phyloP scores from a whole-genome alignment of 2,113 vertebrate genomes.

The Euleptes europaea region DNA sequence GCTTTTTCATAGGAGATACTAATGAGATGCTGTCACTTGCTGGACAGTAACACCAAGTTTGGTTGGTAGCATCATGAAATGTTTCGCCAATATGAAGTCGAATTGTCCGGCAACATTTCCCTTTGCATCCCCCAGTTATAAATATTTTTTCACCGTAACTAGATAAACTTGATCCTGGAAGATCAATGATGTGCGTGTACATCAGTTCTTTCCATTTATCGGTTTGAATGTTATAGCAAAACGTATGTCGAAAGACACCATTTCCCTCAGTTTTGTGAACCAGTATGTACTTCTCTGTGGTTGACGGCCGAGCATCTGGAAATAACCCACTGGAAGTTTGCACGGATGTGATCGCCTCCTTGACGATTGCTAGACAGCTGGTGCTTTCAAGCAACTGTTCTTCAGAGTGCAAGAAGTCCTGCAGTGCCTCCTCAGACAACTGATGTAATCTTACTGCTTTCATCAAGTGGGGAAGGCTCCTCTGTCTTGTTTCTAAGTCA shows the following conservation, averaged over 20 bases:
- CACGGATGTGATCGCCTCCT: conserved; percentile 79
- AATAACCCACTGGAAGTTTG: conserved; percentile 82
- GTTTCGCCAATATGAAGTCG: conserved; percentile 90
- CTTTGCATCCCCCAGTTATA: conserved; percentile 91
- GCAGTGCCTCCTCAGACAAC: conserved; percentile 78
- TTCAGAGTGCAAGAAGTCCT: conserved; percentile 78
- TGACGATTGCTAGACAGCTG: conserved; percentile 75
- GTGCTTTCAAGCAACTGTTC: conserved; percentile 73
- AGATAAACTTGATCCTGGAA: conserved; percentile 89
- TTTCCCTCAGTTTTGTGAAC: conserved; percentile 95
- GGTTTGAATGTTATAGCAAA: conserved; percentile 91
- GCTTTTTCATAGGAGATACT: conserved; percentile 86
- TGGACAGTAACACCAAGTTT: conserved; percentile 95
- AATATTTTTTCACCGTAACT: conserved; percentile 94
- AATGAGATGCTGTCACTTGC: conserved; percentile 80
- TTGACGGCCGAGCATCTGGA: conserved; percentile 88
- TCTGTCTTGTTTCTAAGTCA: conserved; percentile 77
- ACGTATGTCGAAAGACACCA: conserved; percentile 81
- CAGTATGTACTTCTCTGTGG: conserved; percentile 93
- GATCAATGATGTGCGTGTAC: conserved; percentile 80
- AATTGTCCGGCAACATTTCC: conserved; percentile 86
- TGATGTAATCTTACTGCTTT: conserved; percentile 89
- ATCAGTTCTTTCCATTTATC: conserved; percentile 89
- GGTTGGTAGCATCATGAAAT: conserved; percentile 89
- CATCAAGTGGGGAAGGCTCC: conserved; percentile 81